Percentiles rank a stretch among this genome's conserved stretches.
These are phyloP conservation scores for Xiphophorus maculatus DNA, from an alignment of 2,113 vertebrate genomes.

Conservation along the genomic window DNA sequence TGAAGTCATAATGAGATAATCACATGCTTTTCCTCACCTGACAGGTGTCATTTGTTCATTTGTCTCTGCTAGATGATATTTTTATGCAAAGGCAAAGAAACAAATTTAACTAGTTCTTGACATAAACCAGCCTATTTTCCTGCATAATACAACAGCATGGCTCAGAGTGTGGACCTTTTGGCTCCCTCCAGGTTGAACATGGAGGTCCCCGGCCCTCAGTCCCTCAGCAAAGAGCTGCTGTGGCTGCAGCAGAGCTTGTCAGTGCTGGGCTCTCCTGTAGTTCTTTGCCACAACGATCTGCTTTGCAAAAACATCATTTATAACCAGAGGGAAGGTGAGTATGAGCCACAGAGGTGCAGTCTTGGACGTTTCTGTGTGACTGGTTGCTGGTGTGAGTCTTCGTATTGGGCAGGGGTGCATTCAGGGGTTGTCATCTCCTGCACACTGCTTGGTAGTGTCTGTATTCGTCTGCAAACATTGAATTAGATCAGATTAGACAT, in stretches of 20 bases:
- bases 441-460: slow-evolving; percentile 52
- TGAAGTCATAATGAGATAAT: background rate
- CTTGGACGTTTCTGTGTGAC: slow-evolving; percentile 32
- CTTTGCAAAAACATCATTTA: slow-evolving; percentile 99
- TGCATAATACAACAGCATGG: too few species aligned
- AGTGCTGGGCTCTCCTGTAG: slow-evolving; percentile 91
- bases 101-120: background rate
- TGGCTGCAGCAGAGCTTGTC: slow-evolving; percentile 94
- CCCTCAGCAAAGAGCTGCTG: slow-evolving; percentile 91
- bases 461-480: slow-evolving; percentile 18
- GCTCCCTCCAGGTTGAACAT: slow-evolving; percentile 81
- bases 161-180: background rate
- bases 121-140: background rate
- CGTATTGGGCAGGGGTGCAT: slow-evolving; percentile 53
- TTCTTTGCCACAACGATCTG: slow-evolving; percentile 98
- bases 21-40: background rate
- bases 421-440: slow-evolving; percentile 37
- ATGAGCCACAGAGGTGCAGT: slow-evolving; percentile 19
- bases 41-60: background rate
- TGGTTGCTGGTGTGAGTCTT: slow-evolving; percentile 52
- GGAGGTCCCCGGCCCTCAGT: slow-evolving; percentile 85
- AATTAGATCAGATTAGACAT: slow-evolving; percentile 40
- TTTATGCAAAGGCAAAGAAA: background rate
- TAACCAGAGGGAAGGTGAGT: slow-evolving; percentile 92
- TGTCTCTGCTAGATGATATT: too few species aligned